phyloP scores from a whole-genome alignment of 1,140 invertebrate genomes.

The Monomorium pharaonis region DNA sequence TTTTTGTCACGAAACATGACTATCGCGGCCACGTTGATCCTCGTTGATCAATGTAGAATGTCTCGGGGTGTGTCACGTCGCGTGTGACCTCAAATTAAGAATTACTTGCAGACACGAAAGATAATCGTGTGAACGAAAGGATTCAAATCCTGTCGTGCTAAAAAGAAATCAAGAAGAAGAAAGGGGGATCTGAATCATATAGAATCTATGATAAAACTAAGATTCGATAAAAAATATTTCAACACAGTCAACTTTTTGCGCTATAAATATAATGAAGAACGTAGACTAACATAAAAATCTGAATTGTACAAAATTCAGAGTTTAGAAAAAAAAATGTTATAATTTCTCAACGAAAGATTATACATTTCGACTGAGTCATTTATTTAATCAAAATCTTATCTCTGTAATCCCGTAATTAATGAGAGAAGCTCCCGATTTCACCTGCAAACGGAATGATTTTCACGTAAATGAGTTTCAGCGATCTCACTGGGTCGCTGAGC shows the following conservation, averaged over 20 bases:
- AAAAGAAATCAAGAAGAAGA: not conserved
- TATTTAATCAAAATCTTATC: not conserved
- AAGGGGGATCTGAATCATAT: not conserved
- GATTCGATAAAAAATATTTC: not conserved
- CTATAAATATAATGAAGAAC: not conserved
- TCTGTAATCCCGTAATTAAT: not conserved
- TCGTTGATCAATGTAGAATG: not conserved
- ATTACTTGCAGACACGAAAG: not conserved
- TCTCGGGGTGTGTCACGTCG: constrained; percentile 58
- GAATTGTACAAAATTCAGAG: not conserved
- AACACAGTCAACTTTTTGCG: not conserved
- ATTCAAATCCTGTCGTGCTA: not conserved
- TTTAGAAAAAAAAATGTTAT: not conserved
- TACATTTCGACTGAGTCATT: not conserved
- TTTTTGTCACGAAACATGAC: not conserved
- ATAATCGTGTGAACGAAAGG: not conserved
- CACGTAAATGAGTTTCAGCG: not conserved
- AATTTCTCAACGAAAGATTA: not conserved
- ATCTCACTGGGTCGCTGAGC: constrained; percentile 50
- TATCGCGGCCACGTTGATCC: constrained; percentile 20
- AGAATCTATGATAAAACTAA: not conserved
- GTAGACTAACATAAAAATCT: too few species aligned
- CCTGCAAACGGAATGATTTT: not conserved
- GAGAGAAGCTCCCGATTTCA: not conserved
- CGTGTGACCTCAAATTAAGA: constrained; percentile 49